Conservation (phyloP, 2,797 vertebrate species). For the Todus mexicanus region DNA sequence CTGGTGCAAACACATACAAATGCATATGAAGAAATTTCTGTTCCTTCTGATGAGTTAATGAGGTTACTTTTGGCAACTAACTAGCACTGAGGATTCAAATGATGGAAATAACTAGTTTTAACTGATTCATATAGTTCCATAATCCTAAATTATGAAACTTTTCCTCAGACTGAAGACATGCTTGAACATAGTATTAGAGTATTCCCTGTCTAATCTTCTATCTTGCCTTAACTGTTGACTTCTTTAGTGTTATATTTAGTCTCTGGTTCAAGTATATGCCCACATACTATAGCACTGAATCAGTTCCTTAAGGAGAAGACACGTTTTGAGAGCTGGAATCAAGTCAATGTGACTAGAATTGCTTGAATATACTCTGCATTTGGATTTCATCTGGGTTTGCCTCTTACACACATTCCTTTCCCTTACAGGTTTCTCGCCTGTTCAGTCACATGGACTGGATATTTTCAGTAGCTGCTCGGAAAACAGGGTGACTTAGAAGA, state of each 20-base stretch:
- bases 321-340: background rate
- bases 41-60: background rate
- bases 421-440: background rate
- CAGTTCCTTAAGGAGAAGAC: background rate
- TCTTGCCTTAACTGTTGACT: background rate
- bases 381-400: background rate
- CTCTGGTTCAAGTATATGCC: background rate
- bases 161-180: background rate
- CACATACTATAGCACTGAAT: background rate
- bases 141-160: background rate
- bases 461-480: background rate
- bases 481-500: background rate
- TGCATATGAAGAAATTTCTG: background rate
- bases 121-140: background rate
- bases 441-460: background rate
- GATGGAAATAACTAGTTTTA: background rate
- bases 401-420: background rate
- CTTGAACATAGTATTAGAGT: background rate
- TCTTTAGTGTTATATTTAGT: background rate
- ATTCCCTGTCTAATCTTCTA: background rate
- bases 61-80: background rate
- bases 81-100: background rate
- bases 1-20: background rate
- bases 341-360: background rate
- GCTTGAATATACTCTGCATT: background rate